Percentiles rank a stretch among this genome's conserved stretches.
phyloP scores from a whole-genome alignment of 2,888 invertebrate genomes.

The Nezara viridula region DNA sequence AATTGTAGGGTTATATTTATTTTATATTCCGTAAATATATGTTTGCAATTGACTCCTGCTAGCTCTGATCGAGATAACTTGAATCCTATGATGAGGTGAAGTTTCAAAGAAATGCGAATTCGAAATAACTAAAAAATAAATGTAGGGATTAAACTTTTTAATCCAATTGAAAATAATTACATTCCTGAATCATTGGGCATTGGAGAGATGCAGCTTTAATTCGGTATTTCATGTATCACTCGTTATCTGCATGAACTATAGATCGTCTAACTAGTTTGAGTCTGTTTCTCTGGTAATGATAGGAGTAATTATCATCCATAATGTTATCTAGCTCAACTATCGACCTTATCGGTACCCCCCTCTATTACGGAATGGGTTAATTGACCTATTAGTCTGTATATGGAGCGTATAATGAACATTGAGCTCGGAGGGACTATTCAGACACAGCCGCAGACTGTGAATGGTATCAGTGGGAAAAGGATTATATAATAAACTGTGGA shows the following conservation, averaged over 20 bases:
- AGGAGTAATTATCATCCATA: conserved; percentile 8
- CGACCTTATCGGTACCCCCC: neutral
- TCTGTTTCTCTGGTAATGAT: neutral
- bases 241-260: neutral
- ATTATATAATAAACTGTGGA: conserved; percentile 28
- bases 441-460: neutral
- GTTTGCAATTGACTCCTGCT: too few relatives aligned
- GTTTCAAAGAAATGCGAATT: too few relatives aligned
- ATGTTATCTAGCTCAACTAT: neutral
- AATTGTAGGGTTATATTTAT: too few relatives aligned
- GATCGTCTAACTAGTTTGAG: neutral
- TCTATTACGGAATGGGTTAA: conserved; percentile 15
- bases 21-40: too few relatives aligned
- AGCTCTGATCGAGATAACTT: too few relatives aligned
- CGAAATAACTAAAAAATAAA: too few relatives aligned
- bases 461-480: conserved; percentile 20
- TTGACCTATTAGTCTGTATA: conserved; percentile 17
- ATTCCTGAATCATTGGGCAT: too few relatives aligned
- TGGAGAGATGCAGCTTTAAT: neutral
- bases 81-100: too few relatives aligned
- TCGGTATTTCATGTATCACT: neutral
- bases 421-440: neutral
- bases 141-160: too few relatives aligned
- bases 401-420: neutral
- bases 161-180: too few relatives aligned